Evolutionary conservation across 2,888 invertebrate genomes (phyloP).

Genomic region (Imbricaverruca yamaguchii): DNA sequence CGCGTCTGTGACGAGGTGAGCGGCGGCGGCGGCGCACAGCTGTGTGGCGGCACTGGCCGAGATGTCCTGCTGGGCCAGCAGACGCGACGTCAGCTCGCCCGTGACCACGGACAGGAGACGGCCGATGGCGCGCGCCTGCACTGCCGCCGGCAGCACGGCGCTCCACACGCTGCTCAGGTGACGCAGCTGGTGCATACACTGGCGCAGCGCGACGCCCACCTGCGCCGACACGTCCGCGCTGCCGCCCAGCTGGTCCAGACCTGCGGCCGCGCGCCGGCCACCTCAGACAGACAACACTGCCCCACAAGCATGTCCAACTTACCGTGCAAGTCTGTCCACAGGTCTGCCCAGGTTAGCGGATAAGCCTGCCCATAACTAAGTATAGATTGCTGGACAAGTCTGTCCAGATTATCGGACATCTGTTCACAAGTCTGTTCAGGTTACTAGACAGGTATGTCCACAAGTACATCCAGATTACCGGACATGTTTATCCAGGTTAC

Average conservation of each 20-base stretch:
- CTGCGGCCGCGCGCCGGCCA: not conserved
- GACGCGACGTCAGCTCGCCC: constrained; percentile 57
- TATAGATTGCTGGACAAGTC: too few species aligned
- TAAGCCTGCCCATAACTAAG: too few species aligned
- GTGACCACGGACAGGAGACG: constrained; percentile 59
- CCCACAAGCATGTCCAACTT: too few species aligned
- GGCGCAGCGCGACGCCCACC: constrained; percentile 49
- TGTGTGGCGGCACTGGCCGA: constrained; percentile 72
- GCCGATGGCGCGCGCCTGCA: constrained; percentile 63
- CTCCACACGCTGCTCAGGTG: constrained; percentile 80
- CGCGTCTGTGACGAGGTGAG: constrained; percentile 60
- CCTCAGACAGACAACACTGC: too few species aligned
- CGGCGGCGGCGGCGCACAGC: constrained; percentile 64
- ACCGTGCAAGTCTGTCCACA: too few species aligned
- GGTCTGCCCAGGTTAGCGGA: too few species aligned
- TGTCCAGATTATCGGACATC: too few species aligned
- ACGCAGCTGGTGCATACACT: constrained; percentile 75
- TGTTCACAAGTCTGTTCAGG: too few species aligned
- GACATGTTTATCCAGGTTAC: too few species aligned
- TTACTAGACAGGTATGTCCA: too few species aligned
- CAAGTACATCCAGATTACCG: too few species aligned
- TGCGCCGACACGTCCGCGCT: not conserved
- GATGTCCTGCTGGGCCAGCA: constrained; percentile 68
- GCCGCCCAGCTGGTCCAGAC: not conserved
- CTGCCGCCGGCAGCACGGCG: constrained; percentile 65